These are phyloP conservation scores for Leptodactylus fallax DNA, from an alignment of 2,797 vertebrate species.

Conservation along the genomic window DNA sequence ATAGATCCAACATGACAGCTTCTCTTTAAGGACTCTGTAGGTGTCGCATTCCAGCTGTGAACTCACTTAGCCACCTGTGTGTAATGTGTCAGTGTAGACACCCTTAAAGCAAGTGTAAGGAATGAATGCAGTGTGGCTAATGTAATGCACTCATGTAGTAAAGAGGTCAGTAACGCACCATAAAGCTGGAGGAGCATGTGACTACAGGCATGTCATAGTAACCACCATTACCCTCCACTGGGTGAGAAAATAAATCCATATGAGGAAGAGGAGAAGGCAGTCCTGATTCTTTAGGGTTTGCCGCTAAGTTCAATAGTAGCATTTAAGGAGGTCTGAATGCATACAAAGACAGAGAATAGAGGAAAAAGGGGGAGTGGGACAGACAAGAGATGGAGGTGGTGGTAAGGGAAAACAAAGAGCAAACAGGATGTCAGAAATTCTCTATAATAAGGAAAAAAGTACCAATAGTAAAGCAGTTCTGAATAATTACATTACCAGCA, in stretches of 20 bases:
- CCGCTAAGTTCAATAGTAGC: background rate
- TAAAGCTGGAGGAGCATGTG: conserved; percentile 14
- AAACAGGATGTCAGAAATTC: background rate
- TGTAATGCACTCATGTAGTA: background rate
- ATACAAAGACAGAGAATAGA: background rate
- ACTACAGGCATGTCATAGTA: background rate
- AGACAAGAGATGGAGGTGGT: background rate
- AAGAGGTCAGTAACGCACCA: conserved; percentile 3
- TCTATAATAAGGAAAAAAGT: background rate
- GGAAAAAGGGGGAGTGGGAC: too few relatives aligned
- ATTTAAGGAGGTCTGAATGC: background rate
- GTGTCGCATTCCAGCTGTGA: background rate
- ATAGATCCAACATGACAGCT: too few relatives aligned
- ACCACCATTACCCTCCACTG: background rate
- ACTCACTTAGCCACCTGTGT: background rate
- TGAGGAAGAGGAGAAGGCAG: background rate
- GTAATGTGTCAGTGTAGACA: background rate
- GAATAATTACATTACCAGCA: background rate
- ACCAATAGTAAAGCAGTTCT: background rate
- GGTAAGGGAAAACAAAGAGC: background rate
- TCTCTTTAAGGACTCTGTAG: background rate
- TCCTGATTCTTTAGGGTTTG: background rate
- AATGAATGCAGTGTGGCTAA: too few relatives aligned
- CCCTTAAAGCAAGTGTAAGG: background rate
- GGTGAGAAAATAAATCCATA: background rate